Percentiles rank a stretch among this genome's conserved stretches.
Conservation (phyloP, 1,140 invertebrate genomes). For the Trachymyrmex cornetzi region DNA sequence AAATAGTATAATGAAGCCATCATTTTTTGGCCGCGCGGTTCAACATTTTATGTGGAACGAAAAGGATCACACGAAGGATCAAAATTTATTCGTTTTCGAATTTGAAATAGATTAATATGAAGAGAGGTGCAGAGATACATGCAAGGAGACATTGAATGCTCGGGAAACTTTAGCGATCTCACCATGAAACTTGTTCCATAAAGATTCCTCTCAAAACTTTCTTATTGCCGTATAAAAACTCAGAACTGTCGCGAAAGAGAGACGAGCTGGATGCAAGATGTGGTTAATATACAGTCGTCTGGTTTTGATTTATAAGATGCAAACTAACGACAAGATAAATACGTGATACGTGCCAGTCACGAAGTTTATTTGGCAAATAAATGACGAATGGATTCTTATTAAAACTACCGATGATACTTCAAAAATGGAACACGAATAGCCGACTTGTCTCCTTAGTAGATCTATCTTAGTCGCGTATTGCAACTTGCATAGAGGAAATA, state of each 20-base stretch:
- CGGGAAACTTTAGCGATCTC: conserved; percentile 67
- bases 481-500: neutral
- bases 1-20: conserved; percentile 27
- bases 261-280: conserved; percentile 16
- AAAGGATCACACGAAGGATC: neutral
- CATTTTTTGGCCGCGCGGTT: neutral
- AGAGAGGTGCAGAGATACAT: neutral
- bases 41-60: neutral
- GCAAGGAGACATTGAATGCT: conserved; percentile 29
- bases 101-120: conserved; percentile 64
- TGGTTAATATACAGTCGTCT: conserved; percentile 64
- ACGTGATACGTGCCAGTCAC: neutral
- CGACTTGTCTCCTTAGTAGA: neutral
- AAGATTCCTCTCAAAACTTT: conserved; percentile 79
- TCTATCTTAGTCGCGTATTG: conserved; percentile 8
- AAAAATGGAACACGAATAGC: neutral
- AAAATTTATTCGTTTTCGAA: conserved; percentile 62
- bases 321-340: neutral
- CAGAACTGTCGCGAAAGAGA: conserved; percentile 49
- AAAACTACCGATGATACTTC: neutral
- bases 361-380: neutral
- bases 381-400: neutral
- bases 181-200: conserved; percentile 77
- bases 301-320: conserved; percentile 56
- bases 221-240: conserved; percentile 79